A percentile compares a stretch with the other conserved stretches of the same genome.
phyloP scores from a whole-genome alignment of 2,797 vertebrate species.

The Meriones psammophilus region DNA sequence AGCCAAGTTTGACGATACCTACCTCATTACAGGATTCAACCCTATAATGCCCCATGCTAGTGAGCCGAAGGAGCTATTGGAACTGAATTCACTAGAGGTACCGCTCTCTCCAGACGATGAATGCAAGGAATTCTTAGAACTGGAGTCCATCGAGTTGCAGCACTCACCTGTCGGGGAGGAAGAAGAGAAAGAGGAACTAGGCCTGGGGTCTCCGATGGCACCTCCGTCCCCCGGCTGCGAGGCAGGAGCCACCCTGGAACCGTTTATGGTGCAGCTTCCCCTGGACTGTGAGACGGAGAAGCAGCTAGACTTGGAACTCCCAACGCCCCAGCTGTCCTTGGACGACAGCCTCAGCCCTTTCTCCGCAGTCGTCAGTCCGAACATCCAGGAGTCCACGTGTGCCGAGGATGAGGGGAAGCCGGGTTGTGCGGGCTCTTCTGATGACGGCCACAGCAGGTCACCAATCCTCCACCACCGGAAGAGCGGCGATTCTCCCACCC shows the following conservation, averaged over 20 bases:
- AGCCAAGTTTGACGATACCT: neutral
- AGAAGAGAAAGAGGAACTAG: slow-evolving; percentile 58
- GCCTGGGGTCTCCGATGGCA: neutral
- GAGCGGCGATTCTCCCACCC: slow-evolving; percentile 13
- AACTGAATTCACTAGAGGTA: slow-evolving; percentile 73
- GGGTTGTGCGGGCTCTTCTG: neutral
- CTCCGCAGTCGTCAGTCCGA: slow-evolving; percentile 44
- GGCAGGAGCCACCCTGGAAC: slow-evolving; percentile 49
- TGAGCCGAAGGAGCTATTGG: slow-evolving; percentile 60
- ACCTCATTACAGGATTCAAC: slow-evolving; percentile 38
- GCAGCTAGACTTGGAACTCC: slow-evolving; percentile 44
- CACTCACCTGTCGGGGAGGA: neutral
- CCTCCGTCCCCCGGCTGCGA: neutral
- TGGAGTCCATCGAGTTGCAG: slow-evolving; percentile 71
- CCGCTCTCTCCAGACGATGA: slow-evolving; percentile 68
- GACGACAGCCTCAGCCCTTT: slow-evolving; percentile 3
- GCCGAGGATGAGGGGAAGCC: neutral
- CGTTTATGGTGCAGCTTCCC: slow-evolving; percentile 55
- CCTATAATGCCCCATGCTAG: neutral
- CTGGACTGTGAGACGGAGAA: neutral
- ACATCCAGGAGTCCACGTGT: neutral
- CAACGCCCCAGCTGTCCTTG: slow-evolving; percentile 51
- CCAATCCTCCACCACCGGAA: neutral
- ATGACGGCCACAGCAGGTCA: slow-evolving; percentile 40
- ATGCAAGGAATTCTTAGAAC: slow-evolving; percentile 72